Base-by-base conservation (phyloP, 1,140 invertebrate species). In the Drosophila hydei region DNA sequence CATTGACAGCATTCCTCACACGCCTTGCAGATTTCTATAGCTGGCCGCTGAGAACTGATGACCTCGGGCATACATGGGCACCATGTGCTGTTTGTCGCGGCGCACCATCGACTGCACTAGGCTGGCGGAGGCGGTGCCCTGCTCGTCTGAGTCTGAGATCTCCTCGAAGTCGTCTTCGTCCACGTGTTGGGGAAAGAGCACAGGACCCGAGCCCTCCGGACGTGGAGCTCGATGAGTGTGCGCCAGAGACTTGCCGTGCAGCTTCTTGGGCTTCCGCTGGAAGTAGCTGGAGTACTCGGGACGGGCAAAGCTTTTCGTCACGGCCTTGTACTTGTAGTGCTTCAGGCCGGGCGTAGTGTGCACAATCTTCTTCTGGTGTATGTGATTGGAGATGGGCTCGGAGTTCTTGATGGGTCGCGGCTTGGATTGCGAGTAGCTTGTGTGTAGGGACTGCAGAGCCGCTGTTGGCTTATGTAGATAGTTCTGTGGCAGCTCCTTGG, bases 261-360 rank as follows among this genome's bases (percentile, higher is more conserved):
- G 61, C 51, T 89, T 87, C 69, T 89, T 91, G 25, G 75, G 75
- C 43, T 91, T 89, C 14, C 89, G 87, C 51, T 88, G 90, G 64
- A 91, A 91, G 56, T 91, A 91, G 33, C 73, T 89, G n/a, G 84
- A 52, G 51, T 91, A 91, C 0, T 91, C 89, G 4, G 87, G 79
- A 12, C 81, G 68, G 1, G 74, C 33, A 16, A 63, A 85, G 23
- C 45, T 78, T 42, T 85, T 89, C 8, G 74, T 42, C 3, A 87
- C 52, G 3, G 70, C 71, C 60, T 87, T 87, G 48, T 88, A 89
- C 40, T 88, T 88, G 61, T 83, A 92, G 61, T 92, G 90, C 56
- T 91, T 91, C 18, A 92, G 67, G 0, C 91, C 92, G 0, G 91
- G 91, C n/a, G 92, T 92, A 58, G 77, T 92, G 60, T 76, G 87